Conservation (phyloP, 2,888 invertebrate genomes). For the Cynaeus angustus region DNA sequence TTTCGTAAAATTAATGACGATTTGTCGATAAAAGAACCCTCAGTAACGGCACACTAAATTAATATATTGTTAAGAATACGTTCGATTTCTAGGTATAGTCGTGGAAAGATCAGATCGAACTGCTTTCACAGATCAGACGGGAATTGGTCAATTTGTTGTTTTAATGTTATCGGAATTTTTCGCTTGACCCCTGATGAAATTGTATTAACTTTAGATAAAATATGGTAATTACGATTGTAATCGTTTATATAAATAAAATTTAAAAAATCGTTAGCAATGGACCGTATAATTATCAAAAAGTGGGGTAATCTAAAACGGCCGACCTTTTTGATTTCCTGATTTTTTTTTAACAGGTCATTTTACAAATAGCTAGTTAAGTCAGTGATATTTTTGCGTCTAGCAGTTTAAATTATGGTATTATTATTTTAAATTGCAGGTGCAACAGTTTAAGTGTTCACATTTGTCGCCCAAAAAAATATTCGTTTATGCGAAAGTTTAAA, state of each 20-base stretch:
- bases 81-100: too few relatives aligned
- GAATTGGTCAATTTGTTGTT: constrained; percentile 28
- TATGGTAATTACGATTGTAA: constrained; percentile 21
- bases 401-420: too few relatives aligned
- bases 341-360: not conserved
- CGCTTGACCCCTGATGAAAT: constrained; percentile 46
- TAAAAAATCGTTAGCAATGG: constrained; percentile 6
- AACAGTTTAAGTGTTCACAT: too few relatives aligned
- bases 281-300: constrained; percentile 26
- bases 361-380: too few relatives aligned
- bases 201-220: constrained; percentile 16
- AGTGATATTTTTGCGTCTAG: too few relatives aligned
- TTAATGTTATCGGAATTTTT: constrained; percentile 26
- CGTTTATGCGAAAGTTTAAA: too few relatives aligned
- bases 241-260: constrained; percentile 12
- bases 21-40: not conserved
- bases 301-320: not conserved
- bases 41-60: not conserved
- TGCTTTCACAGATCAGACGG: constrained; percentile 19
- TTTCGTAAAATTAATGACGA: constrained; percentile 23
- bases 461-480: too few relatives aligned
- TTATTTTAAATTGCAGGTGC: too few relatives aligned
- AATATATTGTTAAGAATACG: not conserved
- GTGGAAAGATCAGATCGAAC: not conserved
- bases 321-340: not conserved